phyloP scores from a whole-genome alignment of 2,113 vertebrate species.

The Ahaetulla prasina region DNA sequence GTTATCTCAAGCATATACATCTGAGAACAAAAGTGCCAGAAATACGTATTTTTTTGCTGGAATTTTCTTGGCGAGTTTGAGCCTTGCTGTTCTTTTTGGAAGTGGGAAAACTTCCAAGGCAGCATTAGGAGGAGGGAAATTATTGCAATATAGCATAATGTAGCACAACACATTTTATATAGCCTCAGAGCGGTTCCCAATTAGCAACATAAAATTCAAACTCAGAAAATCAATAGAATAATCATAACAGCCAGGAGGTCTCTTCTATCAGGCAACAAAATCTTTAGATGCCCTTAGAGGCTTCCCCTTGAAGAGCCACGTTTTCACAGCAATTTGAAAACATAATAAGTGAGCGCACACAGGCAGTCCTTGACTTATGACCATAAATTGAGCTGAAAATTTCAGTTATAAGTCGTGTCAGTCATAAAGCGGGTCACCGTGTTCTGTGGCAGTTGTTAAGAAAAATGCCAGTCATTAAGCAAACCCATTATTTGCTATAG shows the following conservation, averaged over 20 bases:
- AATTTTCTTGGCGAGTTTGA: slow-evolving; percentile 32
- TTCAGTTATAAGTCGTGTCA: not conserved
- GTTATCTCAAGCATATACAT: not conserved
- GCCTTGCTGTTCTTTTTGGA: not conserved
- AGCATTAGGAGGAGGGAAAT: slow-evolving; percentile 36
- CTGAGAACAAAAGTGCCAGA: slow-evolving; percentile 31
- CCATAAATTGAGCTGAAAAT: not conserved
- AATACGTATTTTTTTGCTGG: slow-evolving; percentile 28
- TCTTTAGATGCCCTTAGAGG: not conserved
- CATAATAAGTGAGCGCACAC: not conserved
- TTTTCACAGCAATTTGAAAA: not conserved
- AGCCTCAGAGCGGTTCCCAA: slow-evolving; percentile 19
- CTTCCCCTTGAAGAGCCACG: not conserved
- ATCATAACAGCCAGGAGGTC: slow-evolving; percentile 43
- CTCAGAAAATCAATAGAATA: slow-evolving; percentile 49
- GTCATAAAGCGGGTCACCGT: not conserved
- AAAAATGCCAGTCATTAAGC: not conserved
- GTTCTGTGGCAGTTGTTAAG: not conserved
- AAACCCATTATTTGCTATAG: not conserved
- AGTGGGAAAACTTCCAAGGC: slow-evolving; percentile 23
- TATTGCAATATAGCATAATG: slow-evolving; percentile 45
- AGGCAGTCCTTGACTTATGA: not conserved
- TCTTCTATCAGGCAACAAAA: not conserved
- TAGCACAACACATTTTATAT: slow-evolving; percentile 51
- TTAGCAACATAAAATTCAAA: not conserved